These are phyloP conservation scores for Poicephalus gulielmi DNA, from an alignment of 2,113 vertebrate genomes.

Conservation along the genomic window DNA sequence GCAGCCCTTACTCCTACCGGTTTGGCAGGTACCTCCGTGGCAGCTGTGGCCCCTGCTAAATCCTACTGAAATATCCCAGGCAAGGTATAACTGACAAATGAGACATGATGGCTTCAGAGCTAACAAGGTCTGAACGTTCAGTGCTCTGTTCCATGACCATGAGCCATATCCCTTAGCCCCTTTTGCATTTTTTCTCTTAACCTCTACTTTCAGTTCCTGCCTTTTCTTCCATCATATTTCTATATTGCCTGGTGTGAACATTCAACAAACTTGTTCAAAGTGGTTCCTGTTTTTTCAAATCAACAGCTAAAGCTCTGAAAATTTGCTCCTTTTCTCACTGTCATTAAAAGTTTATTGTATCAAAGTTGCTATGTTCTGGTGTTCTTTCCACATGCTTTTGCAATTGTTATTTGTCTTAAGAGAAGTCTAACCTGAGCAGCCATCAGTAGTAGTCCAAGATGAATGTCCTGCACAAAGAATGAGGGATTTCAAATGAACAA, in stretches of 20 bases:
- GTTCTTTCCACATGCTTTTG: neutral
- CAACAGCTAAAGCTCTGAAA: neutral
- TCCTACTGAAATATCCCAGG: accelerated
- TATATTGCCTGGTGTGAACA: neutral
- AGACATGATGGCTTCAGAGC: neutral
- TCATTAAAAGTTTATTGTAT: slow-evolving; percentile 37
- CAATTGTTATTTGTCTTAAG: neutral
- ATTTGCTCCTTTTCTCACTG: neutral
- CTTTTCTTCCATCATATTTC: accelerated
- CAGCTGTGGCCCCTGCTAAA: neutral
- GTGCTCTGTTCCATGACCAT: too few relatives aligned
- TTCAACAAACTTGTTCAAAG: neutral
- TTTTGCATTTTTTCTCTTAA: neutral
- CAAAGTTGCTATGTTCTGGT: neutral
- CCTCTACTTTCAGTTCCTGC: neutral
- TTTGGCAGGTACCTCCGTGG: neutral
- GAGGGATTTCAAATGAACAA: neutral
- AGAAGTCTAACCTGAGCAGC: neutral
- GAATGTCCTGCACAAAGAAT: neutral
- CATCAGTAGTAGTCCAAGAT: neutral
- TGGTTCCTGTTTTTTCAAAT: neutral
- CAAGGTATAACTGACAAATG: accelerated
- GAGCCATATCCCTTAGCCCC: accelerated
- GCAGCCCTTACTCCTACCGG: neutral
- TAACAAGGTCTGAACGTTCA: neutral